Evolutionary conservation across 2,113 vertebrate species (phyloP), one percentile per base, ranked within the genome.

Genomic region (Paralichthys olivaceus): DNA sequence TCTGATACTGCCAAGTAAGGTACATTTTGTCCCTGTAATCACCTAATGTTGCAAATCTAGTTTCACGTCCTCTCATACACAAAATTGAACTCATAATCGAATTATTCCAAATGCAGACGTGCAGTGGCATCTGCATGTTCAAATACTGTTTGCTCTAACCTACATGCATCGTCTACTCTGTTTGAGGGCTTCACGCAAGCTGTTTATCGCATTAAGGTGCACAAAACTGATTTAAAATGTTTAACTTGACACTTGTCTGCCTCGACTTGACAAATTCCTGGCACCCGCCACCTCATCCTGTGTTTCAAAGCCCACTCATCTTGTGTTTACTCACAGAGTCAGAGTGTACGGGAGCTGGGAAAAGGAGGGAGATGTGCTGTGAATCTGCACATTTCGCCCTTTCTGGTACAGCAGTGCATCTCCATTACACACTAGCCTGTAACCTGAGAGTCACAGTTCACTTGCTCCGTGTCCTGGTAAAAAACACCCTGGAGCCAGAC

Each of bases 401-500:
- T 45, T 26, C 8, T 43, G 25, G 20, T 22, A 60, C 14, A 59
- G 34, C 47, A 14, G 28, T n/a, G 4, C 6, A 40, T 4, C 54
- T 54, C 20, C 37, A n/a, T 72, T 55, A 72, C 57, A 63, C 19
- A 28, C 40, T 3, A 3, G 34, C 37, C 55, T 78, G 77, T 59
- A 59, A 57, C 63, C 49, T 11, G 20, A 28, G 20, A 69, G 69
- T 65, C 53, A 23, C 40, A 25, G 77, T 66, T 77, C 43, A 29
- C 34, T n/a, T 9, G 22, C 40, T 56, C 34, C 22, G 20, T 40
- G 47, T 72, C 54, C 68, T 61, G 47, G 23, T 29, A n/a, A 55
- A 68, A 74, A 76, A 62, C 17, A 34, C 40, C 45, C 64, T 55
- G 2, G 47, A 83, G 73, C 53, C 37, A 74, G 37, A 79, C 49